These are phyloP conservation scores for Sphinx pinastri DNA, from an alignment of 2,888 invertebrate species.

Conservation along the genomic window DNA sequence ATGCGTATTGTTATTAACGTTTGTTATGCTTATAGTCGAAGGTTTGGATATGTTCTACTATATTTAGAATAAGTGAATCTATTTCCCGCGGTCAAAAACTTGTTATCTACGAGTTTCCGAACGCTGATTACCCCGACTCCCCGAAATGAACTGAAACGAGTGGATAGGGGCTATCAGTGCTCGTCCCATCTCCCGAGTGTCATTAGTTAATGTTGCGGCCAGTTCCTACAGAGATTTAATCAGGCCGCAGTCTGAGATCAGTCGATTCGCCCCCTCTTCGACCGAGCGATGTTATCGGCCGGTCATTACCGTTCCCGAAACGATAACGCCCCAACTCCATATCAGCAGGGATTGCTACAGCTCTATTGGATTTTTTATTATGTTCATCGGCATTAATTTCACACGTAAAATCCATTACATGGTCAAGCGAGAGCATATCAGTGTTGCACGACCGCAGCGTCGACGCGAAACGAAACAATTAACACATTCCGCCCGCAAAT, in stretches of 20 bases:
- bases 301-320: conserved; percentile 63
- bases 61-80: conserved; percentile 4
- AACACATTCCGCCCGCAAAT: conserved; percentile 62
- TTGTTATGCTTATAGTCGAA: too few species aligned
- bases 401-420: conserved; percentile 44
- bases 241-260: conserved; percentile 62
- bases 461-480: conserved; percentile 57
- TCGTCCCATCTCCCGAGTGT: conserved; percentile 61
- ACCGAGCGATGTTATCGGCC: conserved; percentile 52
- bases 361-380: conserved; percentile 58
- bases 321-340: conserved; percentile 57
- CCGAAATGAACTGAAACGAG: conserved; percentile 64
- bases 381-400: conserved; percentile 36
- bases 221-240: conserved; percentile 69
- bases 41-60: background rate
- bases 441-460: conserved; percentile 47
- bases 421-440: conserved; percentile 56
- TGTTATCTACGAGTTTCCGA: conserved; percentile 49
- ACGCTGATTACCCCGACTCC: conserved; percentile 56
- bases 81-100: conserved; percentile 33
- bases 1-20: background rate
- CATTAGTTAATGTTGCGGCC: conserved; percentile 78
- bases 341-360: conserved; percentile 53
- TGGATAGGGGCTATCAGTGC: conserved; percentile 56
- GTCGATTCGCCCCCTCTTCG: conserved; percentile 58